Conservation (phyloP, 2,888 invertebrate species). For the Catocala fraxini region DNA sequence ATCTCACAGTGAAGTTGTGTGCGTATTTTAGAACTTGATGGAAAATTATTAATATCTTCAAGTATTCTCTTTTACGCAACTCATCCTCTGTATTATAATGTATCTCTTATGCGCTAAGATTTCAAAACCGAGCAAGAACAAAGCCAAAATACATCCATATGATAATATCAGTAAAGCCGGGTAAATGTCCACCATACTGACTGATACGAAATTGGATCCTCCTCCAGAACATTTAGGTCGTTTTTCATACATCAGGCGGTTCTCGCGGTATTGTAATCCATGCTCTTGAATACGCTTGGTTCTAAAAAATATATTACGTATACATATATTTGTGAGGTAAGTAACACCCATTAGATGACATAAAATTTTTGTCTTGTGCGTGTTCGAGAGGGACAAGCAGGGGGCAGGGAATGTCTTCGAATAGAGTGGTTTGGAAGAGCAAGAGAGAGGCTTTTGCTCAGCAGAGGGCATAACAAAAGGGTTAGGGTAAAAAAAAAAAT, state of each 20-base stretch:
- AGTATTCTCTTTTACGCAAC: slow-evolving; percentile 27
- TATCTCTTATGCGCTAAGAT: slow-evolving; percentile 56
- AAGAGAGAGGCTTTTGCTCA: too few species aligned
- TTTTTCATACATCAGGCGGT: slow-evolving; percentile 88
- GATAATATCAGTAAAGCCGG: slow-evolving; percentile 75
- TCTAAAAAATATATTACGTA: slow-evolving; percentile 52
- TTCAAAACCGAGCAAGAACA: slow-evolving; percentile 63
- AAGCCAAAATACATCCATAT: slow-evolving; percentile 68
- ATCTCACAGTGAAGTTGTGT: too few species aligned
- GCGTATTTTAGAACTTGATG: too few species aligned
- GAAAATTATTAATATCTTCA: background rate
- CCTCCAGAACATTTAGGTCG: slow-evolving; percentile 89
- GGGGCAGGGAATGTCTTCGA: too few species aligned
- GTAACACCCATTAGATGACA: background rate
- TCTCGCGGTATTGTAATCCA: slow-evolving; percentile 88
- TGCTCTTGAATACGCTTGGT: slow-evolving; percentile 80
- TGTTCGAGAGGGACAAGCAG: too few species aligned
- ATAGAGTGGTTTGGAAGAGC: too few species aligned
- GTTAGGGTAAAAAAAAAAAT: too few species aligned
- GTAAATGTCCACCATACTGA: slow-evolving; percentile 89
- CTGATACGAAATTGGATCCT: slow-evolving; percentile 89
- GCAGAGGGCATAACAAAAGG: too few species aligned
- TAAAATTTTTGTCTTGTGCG: too few species aligned
- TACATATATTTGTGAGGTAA: background rate
- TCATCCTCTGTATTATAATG: slow-evolving; percentile 46